Conservation (phyloP, 2,113 vertebrate genomes). For the Percina caprodes region DNA sequence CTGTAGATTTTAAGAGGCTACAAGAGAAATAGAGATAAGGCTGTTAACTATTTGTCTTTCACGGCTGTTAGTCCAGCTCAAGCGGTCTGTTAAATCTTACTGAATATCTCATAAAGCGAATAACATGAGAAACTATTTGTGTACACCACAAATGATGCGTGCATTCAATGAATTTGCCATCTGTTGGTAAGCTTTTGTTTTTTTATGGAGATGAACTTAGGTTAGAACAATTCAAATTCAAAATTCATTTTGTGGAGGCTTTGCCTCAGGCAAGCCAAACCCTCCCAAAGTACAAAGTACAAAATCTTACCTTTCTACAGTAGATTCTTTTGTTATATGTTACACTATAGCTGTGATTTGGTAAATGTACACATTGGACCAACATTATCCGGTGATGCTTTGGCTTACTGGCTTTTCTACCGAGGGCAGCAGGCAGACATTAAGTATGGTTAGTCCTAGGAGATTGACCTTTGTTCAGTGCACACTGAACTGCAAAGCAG, state of each 20-base stretch:
- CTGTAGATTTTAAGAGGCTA: slow-evolving; percentile 10
- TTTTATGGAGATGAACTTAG: slow-evolving; percentile 33
- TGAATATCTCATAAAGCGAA: slow-evolving; percentile 10
- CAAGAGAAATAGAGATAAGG: neutral
- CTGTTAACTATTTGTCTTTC: slow-evolving; percentile 40
- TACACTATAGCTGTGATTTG: slow-evolving; percentile 7
- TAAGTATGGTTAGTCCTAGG: slow-evolving; percentile 54
- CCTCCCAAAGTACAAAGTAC: neutral
- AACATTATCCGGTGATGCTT: slow-evolving; percentile 17
- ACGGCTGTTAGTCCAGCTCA: slow-evolving; percentile 32
- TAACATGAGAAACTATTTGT: neutral
- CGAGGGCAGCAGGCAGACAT: slow-evolving; percentile 51
- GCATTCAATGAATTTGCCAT: slow-evolving; percentile 5
- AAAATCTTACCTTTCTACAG: neutral
- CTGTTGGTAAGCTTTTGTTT: slow-evolving; percentile 42
- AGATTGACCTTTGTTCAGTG: slow-evolving; percentile 75
- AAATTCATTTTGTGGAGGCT: slow-evolving; percentile 50
- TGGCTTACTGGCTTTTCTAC: slow-evolving; percentile 37
- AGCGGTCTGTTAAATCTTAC: slow-evolving; percentile 11
- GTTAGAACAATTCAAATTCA: slow-evolving; percentile 53
- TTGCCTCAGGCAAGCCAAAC: slow-evolving; percentile 54
- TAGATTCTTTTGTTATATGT: neutral
- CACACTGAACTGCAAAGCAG: slow-evolving; percentile 68
- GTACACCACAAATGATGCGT: slow-evolving; percentile 1
- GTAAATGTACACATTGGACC: slow-evolving; percentile 12